Evolutionary conservation across 2,888 invertebrate species (phyloP).

Genomic region (Sesamia inferens): DNA sequence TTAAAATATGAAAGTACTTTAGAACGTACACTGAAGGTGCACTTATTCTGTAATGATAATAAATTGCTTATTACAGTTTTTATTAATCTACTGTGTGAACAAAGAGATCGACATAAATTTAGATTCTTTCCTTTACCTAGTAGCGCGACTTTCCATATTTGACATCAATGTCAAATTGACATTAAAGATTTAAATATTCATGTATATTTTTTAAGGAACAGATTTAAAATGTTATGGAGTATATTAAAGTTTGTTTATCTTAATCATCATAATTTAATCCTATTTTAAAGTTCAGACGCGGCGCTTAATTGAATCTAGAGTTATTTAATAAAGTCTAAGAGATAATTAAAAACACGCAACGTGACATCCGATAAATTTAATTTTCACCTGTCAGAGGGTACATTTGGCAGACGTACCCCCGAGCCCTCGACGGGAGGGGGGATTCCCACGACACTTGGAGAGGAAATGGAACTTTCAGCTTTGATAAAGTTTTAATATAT

Average conservation of each 20-base stretch:
- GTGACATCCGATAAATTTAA: constrained; percentile 71
- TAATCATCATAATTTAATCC: constrained; percentile 46
- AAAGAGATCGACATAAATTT: constrained; percentile 40
- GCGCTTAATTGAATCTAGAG: constrained; percentile 56
- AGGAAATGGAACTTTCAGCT: constrained; percentile 87
- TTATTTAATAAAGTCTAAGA: constrained; percentile 50
- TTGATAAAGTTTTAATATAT: constrained; percentile 90
- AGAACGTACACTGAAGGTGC: constrained; percentile 26
- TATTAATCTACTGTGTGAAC: constrained; percentile 50
- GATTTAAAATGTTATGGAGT: constrained; percentile 27
- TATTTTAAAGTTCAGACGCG: constrained; percentile 45
- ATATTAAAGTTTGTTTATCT: constrained; percentile 51
- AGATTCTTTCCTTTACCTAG: constrained; percentile 23
- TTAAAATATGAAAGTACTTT: constrained; percentile 54
- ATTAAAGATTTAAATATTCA: constrained; percentile 9
- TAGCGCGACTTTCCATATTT: constrained; percentile 5
- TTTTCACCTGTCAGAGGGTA: constrained; percentile 67
- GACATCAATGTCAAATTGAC: neutral
- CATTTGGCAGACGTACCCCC: constrained; percentile 46
- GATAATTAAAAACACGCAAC: constrained; percentile 61
- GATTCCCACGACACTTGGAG: constrained; percentile 72
- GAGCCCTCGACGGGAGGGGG: constrained; percentile 57
- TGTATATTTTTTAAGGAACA: constrained; percentile 13
- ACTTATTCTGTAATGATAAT: constrained; percentile 47
- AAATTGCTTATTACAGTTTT: constrained; percentile 56